Evolutionary conservation across 1,140 invertebrate genomes (phyloP), one percentile per base, ranked within the genome.

Genomic region (Bombus cullumanus): DNA sequence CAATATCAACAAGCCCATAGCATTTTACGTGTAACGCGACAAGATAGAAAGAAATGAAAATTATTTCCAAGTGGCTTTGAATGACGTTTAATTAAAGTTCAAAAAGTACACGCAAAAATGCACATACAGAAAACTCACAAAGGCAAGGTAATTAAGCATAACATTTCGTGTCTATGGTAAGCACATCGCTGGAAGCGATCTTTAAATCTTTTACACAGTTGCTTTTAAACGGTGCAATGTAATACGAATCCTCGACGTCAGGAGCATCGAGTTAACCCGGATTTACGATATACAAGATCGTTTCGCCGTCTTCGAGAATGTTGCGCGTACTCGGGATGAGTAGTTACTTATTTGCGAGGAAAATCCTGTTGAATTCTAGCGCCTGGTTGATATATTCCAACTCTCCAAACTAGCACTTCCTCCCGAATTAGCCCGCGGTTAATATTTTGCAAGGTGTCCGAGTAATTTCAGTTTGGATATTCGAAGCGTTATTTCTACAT

Each of bases 321-420:
- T 72, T 72, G 39, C 28, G 39, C 71, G n/a, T 43, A 28, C 34
- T 43, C 13, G 13, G 12, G 1, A 22, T 5, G 0, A 9, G 2
- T 18, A 73, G 10, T 74, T 47, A 53, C 47, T 47, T 15, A 34
- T 28, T 47, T 25, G 22, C 28, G 15, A 31, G 10, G 28, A 3
- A 25, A 41, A 74, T 74, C 31, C 28, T 10, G 25, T 22, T n/a
- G n/a, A 43, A 43, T 73, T 73, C n/a, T n/a, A 31, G 28, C 4
- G 39, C 3, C 4, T 39, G 68, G 22, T 74, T 74, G 10, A 31
- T 47, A 74, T 74, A 53, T 74, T 47, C 10, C 41, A 34, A 47
- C 9, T 71, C 22, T 28, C 0, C n/a, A 3, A 68, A 6, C 62
- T 25, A 0, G 2, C 18, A 1, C 18, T 0, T 31, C 0, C 15